phyloP scores from a whole-genome alignment of 2,888 invertebrate genomes.

The Pharmacophagus antenor region DNA sequence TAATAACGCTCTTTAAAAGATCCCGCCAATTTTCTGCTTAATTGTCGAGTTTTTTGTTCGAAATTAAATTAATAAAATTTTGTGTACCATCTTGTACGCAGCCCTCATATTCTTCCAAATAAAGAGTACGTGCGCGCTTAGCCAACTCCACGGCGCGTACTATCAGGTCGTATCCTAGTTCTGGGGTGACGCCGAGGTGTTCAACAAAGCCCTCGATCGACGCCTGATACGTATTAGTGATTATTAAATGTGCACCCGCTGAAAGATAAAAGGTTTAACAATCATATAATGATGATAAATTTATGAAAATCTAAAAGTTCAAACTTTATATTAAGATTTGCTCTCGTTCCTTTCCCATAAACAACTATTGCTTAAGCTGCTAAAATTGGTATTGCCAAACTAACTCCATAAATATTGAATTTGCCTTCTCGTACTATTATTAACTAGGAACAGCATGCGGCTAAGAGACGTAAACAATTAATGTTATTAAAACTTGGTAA shows the following conservation, averaged over 20 bases:
- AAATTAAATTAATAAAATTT: neutral
- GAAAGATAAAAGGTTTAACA: constrained; percentile 47
- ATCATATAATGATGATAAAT: constrained; percentile 34
- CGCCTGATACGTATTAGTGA: constrained; percentile 95
- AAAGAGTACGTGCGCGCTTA: constrained; percentile 84
- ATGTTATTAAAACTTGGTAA: constrained; percentile 73
- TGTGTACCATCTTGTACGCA: constrained; percentile 58
- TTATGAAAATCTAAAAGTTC: constrained; percentile 9
- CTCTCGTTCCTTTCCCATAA: constrained; percentile 48
- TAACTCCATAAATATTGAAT: constrained; percentile 31
- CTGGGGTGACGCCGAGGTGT: constrained; percentile 84
- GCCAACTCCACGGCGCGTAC: constrained; percentile 87
- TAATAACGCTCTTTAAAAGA: too few relatives aligned
- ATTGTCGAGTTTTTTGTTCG: neutral
- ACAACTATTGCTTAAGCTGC: constrained; percentile 39
- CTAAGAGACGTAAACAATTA: constrained; percentile 69
- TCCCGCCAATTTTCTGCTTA: neutral
- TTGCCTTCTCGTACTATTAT: constrained; percentile 52
- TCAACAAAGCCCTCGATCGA: constrained; percentile 88
- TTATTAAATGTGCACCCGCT: constrained; percentile 93
- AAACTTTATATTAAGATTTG: constrained; percentile 33
- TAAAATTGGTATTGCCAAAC: constrained; percentile 49
- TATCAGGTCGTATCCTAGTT: constrained; percentile 87
- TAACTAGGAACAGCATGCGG: constrained; percentile 63
- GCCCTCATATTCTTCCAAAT: constrained; percentile 79